Percentiles rank a stretch among this genome's conserved stretches.
These are phyloP conservation scores for Standfussiana lucernea DNA, from an alignment of 2,888 invertebrate species.

Conservation along the genomic window DNA sequence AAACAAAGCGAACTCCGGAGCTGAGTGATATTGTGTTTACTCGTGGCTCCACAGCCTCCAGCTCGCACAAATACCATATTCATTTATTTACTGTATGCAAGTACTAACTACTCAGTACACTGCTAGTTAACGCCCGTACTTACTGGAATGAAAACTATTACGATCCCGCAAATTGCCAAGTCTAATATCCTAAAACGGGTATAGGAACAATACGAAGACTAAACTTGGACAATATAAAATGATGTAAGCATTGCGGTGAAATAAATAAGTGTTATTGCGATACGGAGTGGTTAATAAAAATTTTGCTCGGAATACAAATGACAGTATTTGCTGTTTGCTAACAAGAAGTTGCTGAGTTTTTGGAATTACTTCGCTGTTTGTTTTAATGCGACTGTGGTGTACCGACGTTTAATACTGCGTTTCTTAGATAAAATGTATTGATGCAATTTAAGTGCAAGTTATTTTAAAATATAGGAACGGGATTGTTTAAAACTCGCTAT, in stretches of 20 bases:
- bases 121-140: slow-evolving; percentile 74
- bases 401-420: no score
- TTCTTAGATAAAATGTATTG: not conserved
- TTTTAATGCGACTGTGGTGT: slow-evolving; percentile 13
- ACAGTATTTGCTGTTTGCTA: slow-evolving; percentile 44
- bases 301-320: slow-evolving; percentile 52
- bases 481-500: not conserved
- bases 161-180: slow-evolving; percentile 72
- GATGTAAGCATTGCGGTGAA: slow-evolving; percentile 53
- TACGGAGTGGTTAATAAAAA: slow-evolving; percentile 40
- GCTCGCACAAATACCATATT: slow-evolving; percentile 63
- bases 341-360: slow-evolving; percentile 39
- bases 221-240: slow-evolving; percentile 54
- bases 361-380: slow-evolving; percentile 7
- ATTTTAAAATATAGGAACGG: not conserved
- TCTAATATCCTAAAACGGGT: slow-evolving; percentile 72
- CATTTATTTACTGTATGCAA: slow-evolving; percentile 73
- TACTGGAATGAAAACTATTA: slow-evolving; percentile 84
- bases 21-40: slow-evolving; percentile 69
- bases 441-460: not conserved
- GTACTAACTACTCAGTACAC: slow-evolving; percentile 69
- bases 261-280: slow-evolving; percentile 59
- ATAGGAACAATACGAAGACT: slow-evolving; percentile 46
- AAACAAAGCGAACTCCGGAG: slow-evolving; percentile 61
- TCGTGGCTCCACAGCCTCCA: slow-evolving; percentile 35